A percentile compares a stretch with the other conserved stretches of the same genome.
Evolutionary conservation across 2,888 invertebrate species (phyloP).

Genomic region (Allygus modestus): DNA sequence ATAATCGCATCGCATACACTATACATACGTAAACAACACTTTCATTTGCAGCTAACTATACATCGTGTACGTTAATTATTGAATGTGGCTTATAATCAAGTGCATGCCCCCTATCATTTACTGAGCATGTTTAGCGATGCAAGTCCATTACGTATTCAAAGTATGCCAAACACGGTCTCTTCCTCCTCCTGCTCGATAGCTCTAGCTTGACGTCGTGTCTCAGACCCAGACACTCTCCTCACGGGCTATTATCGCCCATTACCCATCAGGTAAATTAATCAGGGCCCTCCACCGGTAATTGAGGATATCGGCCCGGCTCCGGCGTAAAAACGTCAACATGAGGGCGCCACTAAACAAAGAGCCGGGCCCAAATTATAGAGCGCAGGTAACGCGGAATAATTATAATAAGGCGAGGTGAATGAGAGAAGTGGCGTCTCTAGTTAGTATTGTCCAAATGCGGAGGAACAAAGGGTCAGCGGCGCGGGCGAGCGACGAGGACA

Average conservation of each 20-base stretch:
- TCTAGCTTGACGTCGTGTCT: too few species aligned
- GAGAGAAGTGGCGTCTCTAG: conserved; percentile 55
- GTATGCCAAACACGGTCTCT: too few species aligned
- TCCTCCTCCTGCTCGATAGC: too few species aligned
- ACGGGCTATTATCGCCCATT: conserved; percentile 34
- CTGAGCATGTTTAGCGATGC: too few species aligned
- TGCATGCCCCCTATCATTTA: too few species aligned
- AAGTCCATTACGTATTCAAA: too few species aligned
- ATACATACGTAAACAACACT: too few species aligned
- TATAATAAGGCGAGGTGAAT: conserved; percentile 59
- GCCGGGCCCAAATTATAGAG: conserved; percentile 51
- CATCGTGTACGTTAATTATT: too few species aligned
- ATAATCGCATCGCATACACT: too few species aligned
- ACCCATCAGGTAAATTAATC: conserved; percentile 24
- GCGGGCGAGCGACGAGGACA: conserved; percentile 46
- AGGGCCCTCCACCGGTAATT: conserved; percentile 36
- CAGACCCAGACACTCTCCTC: too few species aligned
- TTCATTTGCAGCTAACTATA: too few species aligned
- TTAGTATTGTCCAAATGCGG: conserved; percentile 61
- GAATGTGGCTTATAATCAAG: neutral
- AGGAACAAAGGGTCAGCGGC: conserved; percentile 56
- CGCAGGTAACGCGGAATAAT: conserved; percentile 59
- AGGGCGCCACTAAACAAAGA: conserved; percentile 56
- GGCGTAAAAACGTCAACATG: conserved; percentile 38
- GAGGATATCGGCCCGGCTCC: conserved; percentile 30